A percentile compares a stretch with the other conserved stretches of the same genome.
Conservation (phyloP, 2,797 vertebrate genomes). For the Salmo trutta region DNA sequence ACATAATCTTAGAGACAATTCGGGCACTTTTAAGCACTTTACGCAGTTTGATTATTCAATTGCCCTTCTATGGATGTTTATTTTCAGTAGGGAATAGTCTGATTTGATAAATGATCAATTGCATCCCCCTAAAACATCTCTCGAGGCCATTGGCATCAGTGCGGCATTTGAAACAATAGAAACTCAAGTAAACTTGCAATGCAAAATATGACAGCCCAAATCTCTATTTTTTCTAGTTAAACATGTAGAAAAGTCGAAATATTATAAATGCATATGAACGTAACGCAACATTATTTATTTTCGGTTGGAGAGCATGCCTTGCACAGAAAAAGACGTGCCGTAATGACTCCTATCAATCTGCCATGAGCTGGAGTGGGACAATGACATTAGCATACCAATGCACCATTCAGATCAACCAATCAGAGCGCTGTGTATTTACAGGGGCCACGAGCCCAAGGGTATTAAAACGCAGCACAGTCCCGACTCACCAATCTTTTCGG, state of each 20-base stretch:
- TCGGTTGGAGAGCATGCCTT: conserved; percentile 2
- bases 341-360: conserved; percentile 75
- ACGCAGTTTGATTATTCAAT: too few species aligned
- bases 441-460: conserved; percentile 53
- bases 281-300: not conserved
- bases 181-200: not conserved
- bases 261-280: too few species aligned
- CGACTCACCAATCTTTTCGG: conserved; percentile 38
- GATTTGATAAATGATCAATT: not conserved
- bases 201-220: not conserved
- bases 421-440: conserved; percentile 58
- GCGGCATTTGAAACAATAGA: not conserved
- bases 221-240: not conserved
- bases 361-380: conserved; percentile 75
- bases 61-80: not conserved
- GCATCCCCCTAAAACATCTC: not conserved
- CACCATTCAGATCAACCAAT: conserved; percentile 70
- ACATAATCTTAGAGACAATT: not conserved
- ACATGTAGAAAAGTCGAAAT: too few species aligned
- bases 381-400: conserved; percentile 79
- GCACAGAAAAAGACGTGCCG: conserved; percentile 42
- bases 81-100: not conserved
- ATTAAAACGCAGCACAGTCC: conserved; percentile 54
- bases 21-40: not conserved
- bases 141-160: not conserved